Evolutionary conservation across 2,113 vertebrate species (phyloP).

Genomic region (Poeciliopsis turrubarensis): DNA sequence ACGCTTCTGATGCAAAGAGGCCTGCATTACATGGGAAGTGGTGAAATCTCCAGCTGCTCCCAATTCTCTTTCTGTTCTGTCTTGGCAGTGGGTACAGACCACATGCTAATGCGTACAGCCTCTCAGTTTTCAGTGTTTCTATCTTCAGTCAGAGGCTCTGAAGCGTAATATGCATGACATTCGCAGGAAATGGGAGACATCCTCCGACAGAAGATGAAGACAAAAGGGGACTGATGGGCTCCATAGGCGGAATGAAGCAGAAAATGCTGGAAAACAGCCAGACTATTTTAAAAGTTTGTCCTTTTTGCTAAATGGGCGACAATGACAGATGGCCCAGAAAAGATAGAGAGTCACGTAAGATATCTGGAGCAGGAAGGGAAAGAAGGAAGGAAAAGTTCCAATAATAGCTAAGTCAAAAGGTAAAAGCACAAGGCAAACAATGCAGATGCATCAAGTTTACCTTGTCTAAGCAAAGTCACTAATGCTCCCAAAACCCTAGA

Average conservation of each 20-base stretch:
- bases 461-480: no score
- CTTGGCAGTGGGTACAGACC: slow-evolving; percentile 42
- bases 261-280: slow-evolving; percentile 53
- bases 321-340: slow-evolving; percentile 45
- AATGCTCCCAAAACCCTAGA: background rate
- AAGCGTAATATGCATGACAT: slow-evolving; percentile 43
- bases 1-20: slow-evolving; percentile 27
- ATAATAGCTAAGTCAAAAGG: slow-evolving; percentile 44
- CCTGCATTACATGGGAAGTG: slow-evolving; percentile 45
- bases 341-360: slow-evolving; percentile 9
- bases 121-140: slow-evolving; percentile 31
- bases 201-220: slow-evolving; percentile 54
- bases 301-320: slow-evolving; percentile 47
- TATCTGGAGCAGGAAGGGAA: slow-evolving; percentile 24
- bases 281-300: slow-evolving; percentile 27
- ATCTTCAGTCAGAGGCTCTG: slow-evolving; percentile 38
- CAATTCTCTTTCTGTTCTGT: slow-evolving; percentile 54
- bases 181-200: slow-evolving; percentile 63
- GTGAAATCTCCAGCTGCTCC: slow-evolving; percentile 65
- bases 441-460: background rate
- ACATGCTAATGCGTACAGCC: slow-evolving; percentile 52
- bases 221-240: slow-evolving; percentile 46
- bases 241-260: slow-evolving; percentile 13
- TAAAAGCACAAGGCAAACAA: slow-evolving; percentile 38
- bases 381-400: slow-evolving; percentile 23